phyloP scores from a whole-genome alignment of 2,113 vertebrate genomes.

The Tapirus terrestris region DNA sequence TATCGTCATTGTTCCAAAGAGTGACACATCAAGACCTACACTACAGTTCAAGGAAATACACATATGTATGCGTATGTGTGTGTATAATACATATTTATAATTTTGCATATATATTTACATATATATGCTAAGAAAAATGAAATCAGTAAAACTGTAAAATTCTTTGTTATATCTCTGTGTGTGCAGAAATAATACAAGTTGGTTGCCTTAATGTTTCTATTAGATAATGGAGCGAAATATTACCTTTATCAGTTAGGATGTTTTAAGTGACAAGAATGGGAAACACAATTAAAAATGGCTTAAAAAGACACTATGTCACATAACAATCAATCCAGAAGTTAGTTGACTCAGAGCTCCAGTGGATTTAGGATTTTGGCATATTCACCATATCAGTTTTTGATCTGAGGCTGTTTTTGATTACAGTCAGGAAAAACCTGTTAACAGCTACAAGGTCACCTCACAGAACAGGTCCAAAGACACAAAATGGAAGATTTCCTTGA shows the following conservation, averaged over 20 bases:
- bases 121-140: neutral
- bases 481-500: neutral
- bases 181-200: neutral
- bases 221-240: neutral
- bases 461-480: neutral
- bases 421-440: neutral
- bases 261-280: neutral
- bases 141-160: neutral
- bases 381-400: neutral
- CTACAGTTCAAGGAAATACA: neutral
- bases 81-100: neutral
- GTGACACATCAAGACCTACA: neutral
- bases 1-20: neutral
- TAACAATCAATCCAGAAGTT: neutral
- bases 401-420: neutral
- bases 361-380: neutral
- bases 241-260: neutral
- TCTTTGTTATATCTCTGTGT: neutral
- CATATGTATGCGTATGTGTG: neutral
- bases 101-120: neutral
- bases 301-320: neutral
- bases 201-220: neutral
- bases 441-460: neutral
- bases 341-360: neutral
- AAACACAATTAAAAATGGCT: neutral